phyloP scores from a whole-genome alignment of 2,113 vertebrate genomes.

The Murina feae region DNA sequence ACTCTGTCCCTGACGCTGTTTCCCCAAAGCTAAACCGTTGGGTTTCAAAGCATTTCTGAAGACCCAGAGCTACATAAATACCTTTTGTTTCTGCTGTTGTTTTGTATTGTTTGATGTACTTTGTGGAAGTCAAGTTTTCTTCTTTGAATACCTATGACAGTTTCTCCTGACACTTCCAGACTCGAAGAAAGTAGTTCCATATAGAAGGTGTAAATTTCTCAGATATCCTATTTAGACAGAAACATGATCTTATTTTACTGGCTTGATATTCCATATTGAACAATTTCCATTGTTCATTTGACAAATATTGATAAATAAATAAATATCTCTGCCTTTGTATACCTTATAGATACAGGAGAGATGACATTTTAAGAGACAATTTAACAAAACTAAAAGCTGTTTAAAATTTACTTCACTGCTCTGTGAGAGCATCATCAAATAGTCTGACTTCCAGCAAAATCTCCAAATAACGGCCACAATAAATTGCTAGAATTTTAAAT shows the following conservation, averaged over 20 bases:
- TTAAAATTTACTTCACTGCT: not conserved
- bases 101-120: not conserved
- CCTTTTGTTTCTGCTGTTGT: not conserved
- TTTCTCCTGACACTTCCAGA: not conserved
- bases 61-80: not conserved
- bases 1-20: not conserved
- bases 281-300: not conserved
- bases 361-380: not conserved
- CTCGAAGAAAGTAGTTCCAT: not conserved
- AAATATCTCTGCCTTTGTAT: not conserved
- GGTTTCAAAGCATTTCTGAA: not conserved
- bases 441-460: not conserved
- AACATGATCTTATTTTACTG: not conserved
- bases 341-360: not conserved
- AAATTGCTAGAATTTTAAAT: constrained; percentile 19
- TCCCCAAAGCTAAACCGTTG: not conserved
- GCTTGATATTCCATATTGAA: not conserved
- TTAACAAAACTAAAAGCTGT: not conserved
- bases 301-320: not conserved
- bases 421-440: not conserved
- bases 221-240: not conserved
- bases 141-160: not conserved
- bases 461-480: not conserved
- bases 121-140: not conserved
- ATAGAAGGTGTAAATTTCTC: not conserved